Evolutionary conservation across 2,888 invertebrate species (phyloP).

Genomic region (Diploptera punctata): DNA sequence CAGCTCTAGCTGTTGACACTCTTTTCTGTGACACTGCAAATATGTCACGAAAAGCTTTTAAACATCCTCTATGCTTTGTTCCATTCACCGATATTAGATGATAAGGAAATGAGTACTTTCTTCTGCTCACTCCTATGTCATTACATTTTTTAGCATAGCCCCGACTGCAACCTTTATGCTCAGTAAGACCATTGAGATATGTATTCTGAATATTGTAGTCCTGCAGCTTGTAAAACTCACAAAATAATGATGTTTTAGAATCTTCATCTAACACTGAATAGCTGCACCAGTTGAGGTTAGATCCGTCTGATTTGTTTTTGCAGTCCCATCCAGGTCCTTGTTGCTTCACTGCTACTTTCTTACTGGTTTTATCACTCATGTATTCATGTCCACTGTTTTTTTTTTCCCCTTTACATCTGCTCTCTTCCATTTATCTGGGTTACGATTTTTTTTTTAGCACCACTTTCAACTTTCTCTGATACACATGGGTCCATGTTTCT

Average conservation of each 20-base stretch:
- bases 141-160: slow-evolving; percentile 3
- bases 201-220: slow-evolving; percentile 9
- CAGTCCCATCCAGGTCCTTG: slow-evolving; percentile 3
- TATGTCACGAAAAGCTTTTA: neutral
- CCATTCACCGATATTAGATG: neutral
- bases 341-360: slow-evolving; percentile 1
- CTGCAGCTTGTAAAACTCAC: slow-evolving; percentile 14
- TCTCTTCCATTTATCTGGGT: slow-evolving; percentile 7
- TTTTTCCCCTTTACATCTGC: neutral
- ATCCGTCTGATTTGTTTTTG: slow-evolving; percentile 10
- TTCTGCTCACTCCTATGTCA: slow-evolving; percentile 6
- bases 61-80: slow-evolving; percentile 6
- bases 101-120: slow-evolving; percentile 13
- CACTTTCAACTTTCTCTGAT: neutral
- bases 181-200: slow-evolving; percentile 8
- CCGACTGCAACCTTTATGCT: slow-evolving; percentile 8
- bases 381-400: slow-evolving; percentile 11
- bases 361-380: slow-evolving; percentile 4
- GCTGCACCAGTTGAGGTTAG: slow-evolving; percentile 9
- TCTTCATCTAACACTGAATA: slow-evolving; percentile 15
- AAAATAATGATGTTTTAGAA: slow-evolving; percentile 13
- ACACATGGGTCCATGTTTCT: neutral
- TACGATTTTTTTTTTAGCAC: neutral
- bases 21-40: slow-evolving; percentile 9
- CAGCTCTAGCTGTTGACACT: slow-evolving; percentile 7